Conservation (phyloP, 2,888 invertebrate genomes). For the Oxytorus armatus region DNA sequence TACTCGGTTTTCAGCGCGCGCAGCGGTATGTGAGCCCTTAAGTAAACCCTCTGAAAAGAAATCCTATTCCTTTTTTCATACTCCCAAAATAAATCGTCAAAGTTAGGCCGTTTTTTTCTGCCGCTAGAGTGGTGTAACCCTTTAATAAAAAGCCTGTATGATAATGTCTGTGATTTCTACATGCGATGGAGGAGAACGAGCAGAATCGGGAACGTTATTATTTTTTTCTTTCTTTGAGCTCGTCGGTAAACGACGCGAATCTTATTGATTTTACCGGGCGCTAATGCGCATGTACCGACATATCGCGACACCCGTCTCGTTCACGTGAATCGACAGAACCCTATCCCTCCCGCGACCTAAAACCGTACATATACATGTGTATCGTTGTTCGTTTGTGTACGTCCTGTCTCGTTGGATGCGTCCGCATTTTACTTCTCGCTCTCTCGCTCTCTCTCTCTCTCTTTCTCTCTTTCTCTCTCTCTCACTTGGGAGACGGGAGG, state of each 20-base stretch:
- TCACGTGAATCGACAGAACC: conserved; percentile 38
- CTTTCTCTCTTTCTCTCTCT: not conserved
- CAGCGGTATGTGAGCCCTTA: no score
- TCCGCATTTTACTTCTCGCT: not conserved
- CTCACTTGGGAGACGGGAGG: not conserved
- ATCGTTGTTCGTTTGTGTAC: not conserved
- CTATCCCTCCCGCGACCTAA: conserved; percentile 49
- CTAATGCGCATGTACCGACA: conserved; percentile 57
- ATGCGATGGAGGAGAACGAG: not conserved
- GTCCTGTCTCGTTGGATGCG: not conserved
- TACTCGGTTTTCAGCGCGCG: no score
- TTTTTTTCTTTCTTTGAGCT: conserved; percentile 15
- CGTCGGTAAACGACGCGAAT: conserved; percentile 32
- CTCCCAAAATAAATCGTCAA: no score
- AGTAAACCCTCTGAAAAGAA: no score
- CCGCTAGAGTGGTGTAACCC: no score
- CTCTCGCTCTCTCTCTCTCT: not conserved
- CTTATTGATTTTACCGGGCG: conserved; percentile 60
- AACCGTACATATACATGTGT: conserved; percentile 22
- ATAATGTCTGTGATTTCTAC: not conserved
- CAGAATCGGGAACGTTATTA: conserved; percentile 7
- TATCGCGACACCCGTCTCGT: conserved; percentile 27
- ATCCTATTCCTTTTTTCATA: no score
- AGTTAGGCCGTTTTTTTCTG: no score
- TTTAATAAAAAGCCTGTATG: no score